Percentiles rank a stretch among this genome's conserved stretches.
Conservation (phyloP, 2,113 vertebrate genomes). For the Cheilinus undulatus region DNA sequence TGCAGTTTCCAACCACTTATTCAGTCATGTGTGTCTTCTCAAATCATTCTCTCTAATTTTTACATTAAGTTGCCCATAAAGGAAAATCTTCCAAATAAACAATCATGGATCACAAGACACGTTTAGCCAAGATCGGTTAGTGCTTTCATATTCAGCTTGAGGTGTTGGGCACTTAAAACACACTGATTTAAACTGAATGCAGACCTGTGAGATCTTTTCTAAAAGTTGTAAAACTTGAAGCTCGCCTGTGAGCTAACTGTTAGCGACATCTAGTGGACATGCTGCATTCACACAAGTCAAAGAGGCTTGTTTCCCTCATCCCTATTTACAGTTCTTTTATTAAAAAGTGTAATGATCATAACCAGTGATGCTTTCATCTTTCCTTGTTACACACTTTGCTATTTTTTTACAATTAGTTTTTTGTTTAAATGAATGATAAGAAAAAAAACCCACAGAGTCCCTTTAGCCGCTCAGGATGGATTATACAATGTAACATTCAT, state of each 20-base stretch:
- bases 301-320: neutral
- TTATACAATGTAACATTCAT: neutral
- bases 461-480: too few relatives aligned
- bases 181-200: neutral
- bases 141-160: too few relatives aligned
- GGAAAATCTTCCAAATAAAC: neutral
- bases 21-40: too few relatives aligned
- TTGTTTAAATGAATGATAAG: too few relatives aligned
- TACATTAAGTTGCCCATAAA: neutral
- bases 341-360: neutral
- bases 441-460: too few relatives aligned
- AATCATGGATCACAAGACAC: too few relatives aligned
- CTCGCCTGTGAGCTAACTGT: conserved; percentile 6
- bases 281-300: conserved; percentile 16
- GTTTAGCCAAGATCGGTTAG: too few relatives aligned
- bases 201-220: neutral
- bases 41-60: neutral
- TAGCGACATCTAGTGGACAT: conserved; percentile 58
- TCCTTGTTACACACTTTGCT: too few relatives aligned
- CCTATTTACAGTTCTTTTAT: neutral
- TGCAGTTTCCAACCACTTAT: too few relatives aligned
- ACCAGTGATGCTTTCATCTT: too few relatives aligned
- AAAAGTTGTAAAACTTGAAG: neutral
- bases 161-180: too few relatives aligned
- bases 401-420: too few relatives aligned